phyloP scores from a whole-genome alignment of 2,113 vertebrate species.

The Conger conger region DNA sequence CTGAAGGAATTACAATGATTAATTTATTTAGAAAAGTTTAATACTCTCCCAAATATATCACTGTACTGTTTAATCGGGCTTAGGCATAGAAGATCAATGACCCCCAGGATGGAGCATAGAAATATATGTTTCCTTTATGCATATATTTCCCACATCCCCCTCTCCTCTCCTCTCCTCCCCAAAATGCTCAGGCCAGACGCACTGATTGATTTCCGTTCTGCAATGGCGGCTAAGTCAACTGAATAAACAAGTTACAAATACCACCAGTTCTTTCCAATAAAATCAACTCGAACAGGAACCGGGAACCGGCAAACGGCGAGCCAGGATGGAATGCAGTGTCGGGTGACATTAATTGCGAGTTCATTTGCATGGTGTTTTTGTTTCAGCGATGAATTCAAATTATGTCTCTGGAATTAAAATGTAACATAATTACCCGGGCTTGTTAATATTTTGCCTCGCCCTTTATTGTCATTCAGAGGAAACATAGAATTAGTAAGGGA shows the following conservation, averaged over 20 bases:
- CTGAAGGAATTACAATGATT: slow-evolving; percentile 35
- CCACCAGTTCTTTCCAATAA: slow-evolving; percentile 38
- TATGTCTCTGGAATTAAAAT: slow-evolving; percentile 30
- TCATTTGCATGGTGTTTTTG: slow-evolving; percentile 27
- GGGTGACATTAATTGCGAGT: slow-evolving; percentile 9
- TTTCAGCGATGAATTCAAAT: slow-evolving; percentile 32
- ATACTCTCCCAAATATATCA: slow-evolving; percentile 24
- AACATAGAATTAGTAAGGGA: slow-evolving; percentile 38
- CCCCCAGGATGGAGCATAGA: background rate
- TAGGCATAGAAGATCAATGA: slow-evolving; percentile 12
- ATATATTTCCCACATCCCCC: background rate
- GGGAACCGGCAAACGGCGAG: background rate
- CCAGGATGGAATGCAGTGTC: background rate
- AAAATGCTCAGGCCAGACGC: background rate
- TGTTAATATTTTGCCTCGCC: slow-evolving; percentile 42
- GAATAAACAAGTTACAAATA: slow-evolving; percentile 39
- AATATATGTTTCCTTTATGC: slow-evolving; percentile 16
- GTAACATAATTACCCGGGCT: slow-evolving; percentile 36
- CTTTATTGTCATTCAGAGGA: slow-evolving; percentile 26
- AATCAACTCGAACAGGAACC: slow-evolving; percentile 12
- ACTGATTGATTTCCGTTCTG: slow-evolving; percentile 18
- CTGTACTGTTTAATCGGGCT: slow-evolving; percentile 36
- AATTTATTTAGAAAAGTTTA: slow-evolving; percentile 28
- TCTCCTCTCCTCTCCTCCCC: background rate
- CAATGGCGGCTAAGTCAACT: slow-evolving; percentile 41